phyloP scores from a whole-genome alignment of 92 coral and sea anemone species.

The Galaxea fascicularis region DNA sequence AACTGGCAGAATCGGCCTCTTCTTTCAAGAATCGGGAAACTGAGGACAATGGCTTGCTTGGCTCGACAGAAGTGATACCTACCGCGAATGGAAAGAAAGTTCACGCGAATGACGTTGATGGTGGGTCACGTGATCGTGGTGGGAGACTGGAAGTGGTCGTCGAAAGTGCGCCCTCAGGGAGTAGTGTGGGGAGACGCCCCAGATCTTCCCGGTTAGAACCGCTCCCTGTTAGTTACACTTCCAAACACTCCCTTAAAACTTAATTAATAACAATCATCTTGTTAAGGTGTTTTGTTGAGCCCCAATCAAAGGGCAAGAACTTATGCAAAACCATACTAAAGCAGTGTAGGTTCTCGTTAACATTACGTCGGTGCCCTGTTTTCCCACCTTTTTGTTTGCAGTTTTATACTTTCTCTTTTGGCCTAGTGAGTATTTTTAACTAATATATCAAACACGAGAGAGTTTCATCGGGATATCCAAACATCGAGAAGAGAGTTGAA shows the following conservation, averaged over 20 bases:
- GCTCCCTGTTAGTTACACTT: slow-evolving; percentile 33
- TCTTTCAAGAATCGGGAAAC: slow-evolving; percentile 19
- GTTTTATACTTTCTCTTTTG: too few species aligned
- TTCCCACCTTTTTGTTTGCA: too few species aligned
- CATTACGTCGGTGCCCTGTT: too few species aligned
- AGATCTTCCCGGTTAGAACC: slow-evolving; percentile 32
- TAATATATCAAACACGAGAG: too few species aligned
- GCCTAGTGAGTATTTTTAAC: too few species aligned
- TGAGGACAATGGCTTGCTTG: slow-evolving; percentile 5
- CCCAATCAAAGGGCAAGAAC: background rate
- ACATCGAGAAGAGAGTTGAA: too few species aligned
- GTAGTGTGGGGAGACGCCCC: slow-evolving; percentile 22
- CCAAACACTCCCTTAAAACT: slow-evolving; percentile 27
- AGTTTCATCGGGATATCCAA: too few species aligned
- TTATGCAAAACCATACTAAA: too few species aligned
- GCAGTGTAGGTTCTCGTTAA: too few species aligned
- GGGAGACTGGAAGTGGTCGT: slow-evolving; percentile 35
- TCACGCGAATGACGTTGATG: background rate
- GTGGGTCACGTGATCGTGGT: background rate
- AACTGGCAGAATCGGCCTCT: slow-evolving; percentile 66
- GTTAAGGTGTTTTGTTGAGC: background rate
- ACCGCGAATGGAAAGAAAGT: slow-evolving; percentile 27
- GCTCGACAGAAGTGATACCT: slow-evolving; percentile 6
- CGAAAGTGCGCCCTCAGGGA: slow-evolving; percentile 17
- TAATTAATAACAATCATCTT: background rate